phyloP scores from a whole-genome alignment of 2,888 invertebrate species.

The Corbicula japonica region DNA sequence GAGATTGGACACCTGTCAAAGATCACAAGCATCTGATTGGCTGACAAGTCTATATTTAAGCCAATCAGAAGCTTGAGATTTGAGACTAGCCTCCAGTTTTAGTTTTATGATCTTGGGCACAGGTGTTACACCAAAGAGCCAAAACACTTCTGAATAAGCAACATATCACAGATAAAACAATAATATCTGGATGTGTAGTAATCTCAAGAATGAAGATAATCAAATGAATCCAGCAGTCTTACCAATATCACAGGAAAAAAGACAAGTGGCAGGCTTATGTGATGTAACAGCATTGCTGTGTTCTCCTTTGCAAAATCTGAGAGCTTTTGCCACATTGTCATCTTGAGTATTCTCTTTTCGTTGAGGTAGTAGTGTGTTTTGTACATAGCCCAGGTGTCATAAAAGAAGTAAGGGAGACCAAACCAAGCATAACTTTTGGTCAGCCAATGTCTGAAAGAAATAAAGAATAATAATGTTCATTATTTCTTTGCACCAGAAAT shows the following conservation, averaged over 20 bases:
- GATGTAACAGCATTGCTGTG: conserved; percentile 80
- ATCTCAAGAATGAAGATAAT: no score
- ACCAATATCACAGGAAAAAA: conserved; percentile 81
- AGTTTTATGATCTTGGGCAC: no score
- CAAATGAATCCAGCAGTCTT: no score
- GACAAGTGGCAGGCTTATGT: conserved; percentile 78
- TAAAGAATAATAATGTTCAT: neutral
- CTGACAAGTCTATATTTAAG: no score
- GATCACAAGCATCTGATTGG: no score
- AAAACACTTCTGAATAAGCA: no score
- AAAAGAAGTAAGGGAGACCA: conserved; percentile 81
- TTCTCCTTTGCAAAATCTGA: conserved; percentile 67
- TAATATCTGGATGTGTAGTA: no score
- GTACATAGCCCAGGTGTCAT: conserved; percentile 82
- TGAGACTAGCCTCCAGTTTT: no score
- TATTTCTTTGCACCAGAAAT: conserved; percentile 3
- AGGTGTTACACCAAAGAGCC: no score
- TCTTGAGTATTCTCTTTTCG: conserved; percentile 37
- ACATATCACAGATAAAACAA: no score
- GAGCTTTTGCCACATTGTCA: conserved; percentile 33
- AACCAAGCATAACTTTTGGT: conserved; percentile 81
- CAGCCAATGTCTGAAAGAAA: conserved; percentile 79
- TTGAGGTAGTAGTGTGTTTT: conserved; percentile 67
- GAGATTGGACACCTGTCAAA: no score
- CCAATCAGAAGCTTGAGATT: no score